A percentile compares a stretch with the other conserved stretches of the same genome.
Evolutionary conservation across 2,113 vertebrate genomes (phyloP).

Genomic region (Ciconia boyciana): DNA sequence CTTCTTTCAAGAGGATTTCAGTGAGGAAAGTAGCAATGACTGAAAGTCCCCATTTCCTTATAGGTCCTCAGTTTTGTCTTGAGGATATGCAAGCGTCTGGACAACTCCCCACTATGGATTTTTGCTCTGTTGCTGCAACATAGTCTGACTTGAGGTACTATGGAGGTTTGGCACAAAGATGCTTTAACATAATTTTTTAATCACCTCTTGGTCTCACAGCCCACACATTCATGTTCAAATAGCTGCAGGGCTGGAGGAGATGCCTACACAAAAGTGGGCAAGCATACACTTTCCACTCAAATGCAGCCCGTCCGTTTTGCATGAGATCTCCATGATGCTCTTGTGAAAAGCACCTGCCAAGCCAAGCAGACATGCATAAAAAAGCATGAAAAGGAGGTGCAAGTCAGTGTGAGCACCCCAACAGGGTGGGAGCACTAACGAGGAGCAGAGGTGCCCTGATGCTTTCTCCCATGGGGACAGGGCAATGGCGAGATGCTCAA

Average conservation of each 20-base stretch:
- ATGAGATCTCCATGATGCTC: accelerated
- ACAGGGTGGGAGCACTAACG: accelerated
- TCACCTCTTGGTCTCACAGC: background rate
- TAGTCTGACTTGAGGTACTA: background rate
- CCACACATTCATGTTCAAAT: background rate
- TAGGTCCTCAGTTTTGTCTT: background rate
- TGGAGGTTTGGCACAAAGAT: background rate
- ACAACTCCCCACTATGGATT: background rate
- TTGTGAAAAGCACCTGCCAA: background rate
- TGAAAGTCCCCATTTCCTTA: background rate
- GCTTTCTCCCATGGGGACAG: background rate
- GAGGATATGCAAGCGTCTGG: background rate
- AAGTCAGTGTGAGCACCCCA: background rate
- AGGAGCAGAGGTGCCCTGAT: background rate
- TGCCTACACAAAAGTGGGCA: background rate
- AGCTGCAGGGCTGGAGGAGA: background rate
- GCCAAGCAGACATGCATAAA: background rate
- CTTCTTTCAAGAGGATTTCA: conserved; percentile 10
- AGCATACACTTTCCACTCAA: accelerated
- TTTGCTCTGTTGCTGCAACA: accelerated
- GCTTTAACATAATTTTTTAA: background rate
- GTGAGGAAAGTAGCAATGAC: background rate
- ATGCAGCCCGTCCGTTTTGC: accelerated
- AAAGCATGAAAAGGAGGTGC: background rate
- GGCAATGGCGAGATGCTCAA: accelerated